A percentile compares a stretch with the other conserved stretches of the same genome.
These are phyloP conservation scores for Solea solea DNA, from an alignment of 2,113 vertebrate species.

Conservation along the genomic window DNA sequence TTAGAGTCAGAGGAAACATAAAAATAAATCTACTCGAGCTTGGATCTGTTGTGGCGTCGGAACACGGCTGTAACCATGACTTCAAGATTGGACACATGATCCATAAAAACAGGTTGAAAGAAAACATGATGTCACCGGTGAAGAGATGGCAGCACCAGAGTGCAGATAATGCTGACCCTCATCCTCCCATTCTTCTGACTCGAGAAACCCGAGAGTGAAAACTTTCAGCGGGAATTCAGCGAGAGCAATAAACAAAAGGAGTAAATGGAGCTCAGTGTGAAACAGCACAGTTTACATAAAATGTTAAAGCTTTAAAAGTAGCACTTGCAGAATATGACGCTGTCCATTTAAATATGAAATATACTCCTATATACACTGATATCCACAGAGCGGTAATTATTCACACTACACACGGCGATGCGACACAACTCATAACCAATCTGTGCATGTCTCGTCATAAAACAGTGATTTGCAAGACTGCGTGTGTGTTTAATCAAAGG, in stretches of 20 bases:
- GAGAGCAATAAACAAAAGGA: not conserved
- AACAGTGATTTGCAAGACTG: constrained; percentile 14
- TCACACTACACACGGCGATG: constrained; percentile 53
- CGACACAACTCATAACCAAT: constrained; percentile 18
- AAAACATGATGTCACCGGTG: too few relatives aligned
- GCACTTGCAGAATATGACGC: constrained; percentile 44
- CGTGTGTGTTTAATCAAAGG: constrained; percentile 5
- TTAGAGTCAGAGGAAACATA: too few relatives aligned
- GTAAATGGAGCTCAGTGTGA: not conserved
- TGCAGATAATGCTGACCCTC: too few relatives aligned
- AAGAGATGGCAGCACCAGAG: too few relatives aligned
- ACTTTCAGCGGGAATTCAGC: not conserved
- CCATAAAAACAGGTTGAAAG: not conserved
- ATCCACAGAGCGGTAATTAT: constrained; percentile 44
- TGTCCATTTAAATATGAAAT: constrained; percentile 48
- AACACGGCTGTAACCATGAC: too few relatives aligned
- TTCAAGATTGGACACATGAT: too few relatives aligned
- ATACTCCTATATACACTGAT: constrained; percentile 44
- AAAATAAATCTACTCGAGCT: too few relatives aligned
- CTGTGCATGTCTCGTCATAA: constrained; percentile 2
- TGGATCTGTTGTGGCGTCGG: too few relatives aligned
- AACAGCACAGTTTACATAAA: constrained; percentile 31
- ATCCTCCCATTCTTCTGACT: too few relatives aligned
- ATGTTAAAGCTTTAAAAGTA: constrained; percentile 51
- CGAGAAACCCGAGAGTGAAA: too few relatives aligned